Evolutionary conservation across 2,888 invertebrate species (phyloP).

Genomic region (Oscheius sp.): DNA sequence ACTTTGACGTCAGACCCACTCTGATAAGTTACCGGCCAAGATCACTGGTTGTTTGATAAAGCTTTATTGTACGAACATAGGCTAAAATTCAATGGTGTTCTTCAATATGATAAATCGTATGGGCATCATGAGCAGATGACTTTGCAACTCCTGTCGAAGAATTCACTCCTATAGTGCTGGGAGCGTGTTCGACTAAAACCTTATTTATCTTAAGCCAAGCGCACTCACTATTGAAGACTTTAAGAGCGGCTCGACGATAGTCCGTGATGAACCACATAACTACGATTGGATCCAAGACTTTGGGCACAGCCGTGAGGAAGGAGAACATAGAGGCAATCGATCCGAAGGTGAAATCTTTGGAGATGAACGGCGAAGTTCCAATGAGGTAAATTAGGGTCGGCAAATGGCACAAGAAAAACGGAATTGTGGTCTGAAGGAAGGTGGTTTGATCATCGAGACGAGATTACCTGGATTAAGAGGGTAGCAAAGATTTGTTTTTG

Average conservation of each 20-base stretch:
- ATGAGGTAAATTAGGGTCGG: slow-evolving; percentile 14
- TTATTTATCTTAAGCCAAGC: too few relatives aligned
- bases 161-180: too few relatives aligned
- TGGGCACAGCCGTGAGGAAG: slow-evolving; percentile 10
- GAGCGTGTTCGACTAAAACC: too few relatives aligned
- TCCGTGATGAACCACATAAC: slow-evolving; percentile 2
- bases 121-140: too few relatives aligned
- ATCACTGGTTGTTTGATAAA: too few relatives aligned
- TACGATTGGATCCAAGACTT: slow-evolving; percentile 17
- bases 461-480: slow-evolving; percentile 16
- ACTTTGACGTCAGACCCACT: too few relatives aligned
- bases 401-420: slow-evolving; percentile 7
- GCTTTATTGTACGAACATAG: too few relatives aligned
- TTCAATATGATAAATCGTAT: too few relatives aligned
- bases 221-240: too few relatives aligned
- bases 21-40: too few relatives aligned
- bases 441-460: neutral
- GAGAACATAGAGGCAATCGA: slow-evolving; percentile 13
- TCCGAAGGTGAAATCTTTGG: slow-evolving; percentile 10
- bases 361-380: slow-evolving; percentile 10
- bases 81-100: too few relatives aligned
- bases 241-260: neutral
- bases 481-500: slow-evolving; percentile 8
- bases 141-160: too few relatives aligned
- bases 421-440: slow-evolving; percentile 13